phyloP scores from a whole-genome alignment of 2,797 vertebrate species.

The Sternotherus odoratus region DNA sequence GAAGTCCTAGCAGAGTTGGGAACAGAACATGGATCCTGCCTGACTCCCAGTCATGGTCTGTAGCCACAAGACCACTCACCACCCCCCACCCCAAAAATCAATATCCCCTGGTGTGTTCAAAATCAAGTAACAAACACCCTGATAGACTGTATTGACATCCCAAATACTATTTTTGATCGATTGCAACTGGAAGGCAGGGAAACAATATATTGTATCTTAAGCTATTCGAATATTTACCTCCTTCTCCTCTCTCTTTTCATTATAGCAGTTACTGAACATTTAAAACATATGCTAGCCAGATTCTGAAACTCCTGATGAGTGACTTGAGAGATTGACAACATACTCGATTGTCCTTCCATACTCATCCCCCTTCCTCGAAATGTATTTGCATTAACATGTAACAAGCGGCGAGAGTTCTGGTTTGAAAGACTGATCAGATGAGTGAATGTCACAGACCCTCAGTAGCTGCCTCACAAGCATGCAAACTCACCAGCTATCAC shows the following conservation, averaged over 20 bases:
- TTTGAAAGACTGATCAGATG: background rate
- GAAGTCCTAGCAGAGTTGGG: background rate
- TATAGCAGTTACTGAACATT: background rate
- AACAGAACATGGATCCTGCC: background rate
- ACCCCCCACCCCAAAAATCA: accelerated
- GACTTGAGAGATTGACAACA: background rate
- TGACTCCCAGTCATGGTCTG: background rate
- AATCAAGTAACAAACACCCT: background rate
- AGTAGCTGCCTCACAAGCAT: background rate
- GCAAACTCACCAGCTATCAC: background rate
- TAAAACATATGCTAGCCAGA: background rate
- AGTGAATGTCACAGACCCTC: background rate
- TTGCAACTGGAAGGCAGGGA: background rate
- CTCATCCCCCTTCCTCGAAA: background rate
- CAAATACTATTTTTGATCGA: background rate
- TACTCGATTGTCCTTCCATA: background rate
- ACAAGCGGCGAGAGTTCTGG: background rate
- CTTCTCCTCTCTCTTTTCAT: background rate
- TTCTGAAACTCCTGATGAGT: background rate
- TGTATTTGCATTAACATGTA: background rate
- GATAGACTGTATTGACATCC: background rate
- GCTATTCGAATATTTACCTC: background rate
- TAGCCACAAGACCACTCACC: background rate
- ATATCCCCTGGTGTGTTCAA: background rate
- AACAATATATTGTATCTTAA: background rate